Percentiles rank a stretch among this genome's conserved stretches.
These are phyloP conservation scores for Callocephalon fimbriatum DNA, from an alignment of 2,113 vertebrate species.

Conservation along the genomic window DNA sequence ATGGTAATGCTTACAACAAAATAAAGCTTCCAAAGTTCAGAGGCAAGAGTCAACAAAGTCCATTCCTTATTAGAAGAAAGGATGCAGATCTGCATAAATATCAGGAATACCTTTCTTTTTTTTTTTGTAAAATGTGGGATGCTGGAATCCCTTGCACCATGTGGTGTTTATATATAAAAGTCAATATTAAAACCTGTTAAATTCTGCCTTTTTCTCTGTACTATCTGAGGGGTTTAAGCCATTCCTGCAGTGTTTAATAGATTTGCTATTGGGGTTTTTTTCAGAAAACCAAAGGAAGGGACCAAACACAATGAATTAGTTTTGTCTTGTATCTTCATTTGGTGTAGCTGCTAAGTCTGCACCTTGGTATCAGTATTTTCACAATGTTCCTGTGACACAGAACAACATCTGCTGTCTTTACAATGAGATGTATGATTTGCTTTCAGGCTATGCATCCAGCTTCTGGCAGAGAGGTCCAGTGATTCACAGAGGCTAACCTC, in stretches of 20 bases:
- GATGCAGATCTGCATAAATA: not conserved
- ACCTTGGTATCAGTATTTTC: not conserved
- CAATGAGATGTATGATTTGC: not conserved
- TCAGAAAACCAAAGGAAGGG: not conserved
- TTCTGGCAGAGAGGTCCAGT: not conserved
- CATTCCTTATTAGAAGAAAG: not conserved
- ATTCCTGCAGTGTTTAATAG: not conserved
- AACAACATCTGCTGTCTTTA: not conserved
- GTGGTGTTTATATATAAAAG: not conserved
- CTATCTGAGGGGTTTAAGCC: fast-evolving
- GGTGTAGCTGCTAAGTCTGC: not conserved
- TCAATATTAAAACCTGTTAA: not conserved
- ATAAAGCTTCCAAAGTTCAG: not conserved
- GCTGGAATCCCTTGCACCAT: not conserved
- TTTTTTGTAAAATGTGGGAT: not conserved
- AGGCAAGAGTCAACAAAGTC: not conserved
- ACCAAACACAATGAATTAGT: not conserved
- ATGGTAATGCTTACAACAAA: not conserved
- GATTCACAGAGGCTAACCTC: not conserved
- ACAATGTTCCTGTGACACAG: not conserved
- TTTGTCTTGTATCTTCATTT: not conserved
- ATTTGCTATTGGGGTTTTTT: not conserved
- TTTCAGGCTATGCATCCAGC: not conserved
- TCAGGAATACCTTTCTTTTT: not conserved
- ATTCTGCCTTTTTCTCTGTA: not conserved